Conservation (phyloP, 2,888 invertebrate genomes). For the Miltochrista miniata region DNA sequence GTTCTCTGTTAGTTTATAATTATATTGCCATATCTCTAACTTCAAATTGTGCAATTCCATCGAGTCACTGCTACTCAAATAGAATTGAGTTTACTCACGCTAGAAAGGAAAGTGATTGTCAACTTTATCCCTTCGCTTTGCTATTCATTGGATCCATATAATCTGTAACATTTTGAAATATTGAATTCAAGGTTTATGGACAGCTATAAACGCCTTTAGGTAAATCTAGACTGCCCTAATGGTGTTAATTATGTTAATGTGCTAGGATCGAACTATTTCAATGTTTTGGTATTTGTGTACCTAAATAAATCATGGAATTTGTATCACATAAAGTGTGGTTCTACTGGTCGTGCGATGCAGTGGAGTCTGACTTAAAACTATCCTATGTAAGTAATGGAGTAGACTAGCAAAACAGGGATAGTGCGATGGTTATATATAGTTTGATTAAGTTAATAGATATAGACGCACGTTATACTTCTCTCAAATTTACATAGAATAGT, state of each 20-base stretch:
- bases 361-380: too few species aligned
- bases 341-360: too few species aligned
- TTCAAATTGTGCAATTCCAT: constrained; percentile 51
- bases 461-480: background rate
- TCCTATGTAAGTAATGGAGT: too few species aligned
- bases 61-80: constrained; percentile 45
- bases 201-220: constrained; percentile 3
- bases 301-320: too few species aligned
- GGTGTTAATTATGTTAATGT: constrained; percentile 3
- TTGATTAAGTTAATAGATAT: constrained; percentile 21
- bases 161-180: constrained; percentile 26
- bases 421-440: background rate
- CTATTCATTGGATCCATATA: constrained; percentile 28
- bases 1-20: constrained; percentile 15
- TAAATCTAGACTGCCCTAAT: constrained; percentile 8
- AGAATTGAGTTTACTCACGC: constrained; percentile 71
- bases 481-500: constrained; percentile 5
- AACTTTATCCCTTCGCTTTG: constrained; percentile 38
- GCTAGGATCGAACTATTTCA: background rate
- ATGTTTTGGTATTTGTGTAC: too few species aligned
- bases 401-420: too few species aligned
- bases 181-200: constrained; percentile 18
- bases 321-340: too few species aligned
- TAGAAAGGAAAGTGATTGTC: constrained; percentile 76
- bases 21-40: constrained; percentile 37